phyloP scores from a whole-genome alignment of 2,888 invertebrate species.

The Tyria jacobaeae region DNA sequence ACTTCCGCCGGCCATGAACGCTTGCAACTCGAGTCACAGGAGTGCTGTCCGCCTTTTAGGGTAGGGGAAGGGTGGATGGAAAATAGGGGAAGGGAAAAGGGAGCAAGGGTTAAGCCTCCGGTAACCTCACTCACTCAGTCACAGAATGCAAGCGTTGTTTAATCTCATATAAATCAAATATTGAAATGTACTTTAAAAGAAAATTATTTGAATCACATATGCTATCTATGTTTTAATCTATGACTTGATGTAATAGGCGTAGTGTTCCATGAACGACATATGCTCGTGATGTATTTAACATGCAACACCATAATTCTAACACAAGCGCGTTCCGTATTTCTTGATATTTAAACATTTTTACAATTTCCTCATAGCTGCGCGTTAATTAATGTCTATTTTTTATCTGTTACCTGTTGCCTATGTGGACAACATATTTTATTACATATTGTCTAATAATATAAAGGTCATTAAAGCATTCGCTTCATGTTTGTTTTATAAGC shows the following conservation, averaged over 20 bases:
- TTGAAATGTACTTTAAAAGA: no score
- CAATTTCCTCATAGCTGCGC: conserved; percentile 13
- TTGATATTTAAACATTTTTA: conserved; percentile 13
- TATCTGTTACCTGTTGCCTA: conserved; percentile 2
- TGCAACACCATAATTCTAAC: conserved; percentile 17
- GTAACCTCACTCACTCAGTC: no score
- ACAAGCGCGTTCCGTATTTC: conserved; percentile 2
- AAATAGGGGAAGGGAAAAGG: no score
- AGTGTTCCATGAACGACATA: conserved; percentile 19
- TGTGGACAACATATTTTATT: neutral
- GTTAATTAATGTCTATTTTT: conserved; percentile 5
- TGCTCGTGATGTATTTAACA: conserved; percentile 15
- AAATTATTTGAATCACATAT: neutral
- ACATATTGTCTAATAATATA: neutral
- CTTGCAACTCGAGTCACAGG: no score
- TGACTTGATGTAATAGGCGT: conserved; percentile 15
- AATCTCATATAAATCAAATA: no score
- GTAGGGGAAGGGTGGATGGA: no score
- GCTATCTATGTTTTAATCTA: conserved; percentile 14
- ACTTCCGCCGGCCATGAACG: no score
- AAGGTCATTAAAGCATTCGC: neutral
- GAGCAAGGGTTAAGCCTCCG: no score
- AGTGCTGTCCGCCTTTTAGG: no score
- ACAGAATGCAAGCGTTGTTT: no score
- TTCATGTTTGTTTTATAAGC: neutral